phyloP scores from a whole-genome alignment of 2,888 invertebrate genomes.

The Cephus spinipes region DNA sequence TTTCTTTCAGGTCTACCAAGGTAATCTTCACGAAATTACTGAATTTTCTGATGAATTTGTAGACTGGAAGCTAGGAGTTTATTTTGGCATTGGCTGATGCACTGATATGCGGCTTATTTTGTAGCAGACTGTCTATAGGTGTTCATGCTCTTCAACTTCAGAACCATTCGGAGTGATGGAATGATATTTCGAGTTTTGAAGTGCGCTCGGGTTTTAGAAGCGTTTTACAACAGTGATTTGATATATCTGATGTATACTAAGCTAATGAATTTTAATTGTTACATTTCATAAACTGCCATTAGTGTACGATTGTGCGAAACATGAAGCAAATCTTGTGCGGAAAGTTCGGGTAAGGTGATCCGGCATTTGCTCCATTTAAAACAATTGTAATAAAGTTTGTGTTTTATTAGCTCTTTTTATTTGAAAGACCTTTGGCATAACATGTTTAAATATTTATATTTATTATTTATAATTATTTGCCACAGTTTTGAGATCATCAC shows the following conservation, averaged over 20 bases:
- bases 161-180: slow-evolving; percentile 8
- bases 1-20: background rate
- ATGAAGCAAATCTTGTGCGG: slow-evolving; percentile 63
- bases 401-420: background rate
- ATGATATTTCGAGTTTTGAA: slow-evolving; percentile 11
- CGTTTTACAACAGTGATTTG: slow-evolving; percentile 32
- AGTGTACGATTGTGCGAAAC: slow-evolving; percentile 21
- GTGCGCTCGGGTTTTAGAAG: slow-evolving; percentile 11
- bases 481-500: background rate
- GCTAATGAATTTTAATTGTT: slow-evolving; percentile 28
- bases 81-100: background rate
- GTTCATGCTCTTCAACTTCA: background rate
- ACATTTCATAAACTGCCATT: slow-evolving; percentile 26
- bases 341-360: slow-evolving; percentile 57
- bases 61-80: background rate
- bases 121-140: background rate
- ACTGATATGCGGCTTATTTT: background rate
- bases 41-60: background rate
- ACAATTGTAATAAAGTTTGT: background rate
- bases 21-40: background rate
- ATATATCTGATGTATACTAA: slow-evolving; percentile 29
- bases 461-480: background rate
- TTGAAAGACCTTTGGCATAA: background rate
- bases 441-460: background rate
- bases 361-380: background rate